Conservation (phyloP, 2,888 invertebrate species). For the Drosophila borborema region DNA sequence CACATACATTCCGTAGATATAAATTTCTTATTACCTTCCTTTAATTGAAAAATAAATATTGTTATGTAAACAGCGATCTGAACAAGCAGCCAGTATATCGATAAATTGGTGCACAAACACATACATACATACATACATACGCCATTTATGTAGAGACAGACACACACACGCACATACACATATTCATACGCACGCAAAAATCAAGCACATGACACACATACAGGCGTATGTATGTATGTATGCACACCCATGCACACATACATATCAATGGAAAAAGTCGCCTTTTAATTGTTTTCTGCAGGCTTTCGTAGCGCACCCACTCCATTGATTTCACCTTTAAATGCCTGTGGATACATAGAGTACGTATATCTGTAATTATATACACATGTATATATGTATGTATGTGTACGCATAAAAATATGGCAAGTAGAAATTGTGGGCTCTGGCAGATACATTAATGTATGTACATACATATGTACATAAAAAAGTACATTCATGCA, state of each 20-base stretch:
- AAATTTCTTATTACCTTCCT: neutral
- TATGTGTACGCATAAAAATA: constrained; percentile 13
- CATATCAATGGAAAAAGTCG: constrained; percentile 18
- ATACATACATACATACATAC: neutral
- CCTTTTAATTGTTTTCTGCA: constrained; percentile 42
- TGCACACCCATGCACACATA: neutral
- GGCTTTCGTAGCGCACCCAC: constrained; percentile 48
- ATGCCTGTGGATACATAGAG: constrained; percentile 8
- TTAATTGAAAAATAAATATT: neutral
- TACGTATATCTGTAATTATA: constrained; percentile 1
- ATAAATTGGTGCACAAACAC: constrained; percentile 15
- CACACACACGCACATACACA: neutral
- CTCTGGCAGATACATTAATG: constrained; percentile 41
- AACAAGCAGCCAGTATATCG: constrained; percentile 15
- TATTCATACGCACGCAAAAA: constrained; percentile 2
- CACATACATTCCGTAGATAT: neutral
- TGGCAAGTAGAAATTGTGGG: constrained; percentile 46
- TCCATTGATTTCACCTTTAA: constrained; percentile 52
- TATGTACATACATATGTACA: constrained; percentile 4
- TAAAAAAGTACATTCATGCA: neutral
- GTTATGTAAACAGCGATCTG: constrained; percentile 7
- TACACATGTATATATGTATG: neutral
- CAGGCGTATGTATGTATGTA: neutral
- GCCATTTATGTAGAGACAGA: neutral
- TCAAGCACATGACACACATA: constrained; percentile 17